Conservation (phyloP, 2,797 vertebrate genomes). For the Sternarchorhynchus goeldii region DNA sequence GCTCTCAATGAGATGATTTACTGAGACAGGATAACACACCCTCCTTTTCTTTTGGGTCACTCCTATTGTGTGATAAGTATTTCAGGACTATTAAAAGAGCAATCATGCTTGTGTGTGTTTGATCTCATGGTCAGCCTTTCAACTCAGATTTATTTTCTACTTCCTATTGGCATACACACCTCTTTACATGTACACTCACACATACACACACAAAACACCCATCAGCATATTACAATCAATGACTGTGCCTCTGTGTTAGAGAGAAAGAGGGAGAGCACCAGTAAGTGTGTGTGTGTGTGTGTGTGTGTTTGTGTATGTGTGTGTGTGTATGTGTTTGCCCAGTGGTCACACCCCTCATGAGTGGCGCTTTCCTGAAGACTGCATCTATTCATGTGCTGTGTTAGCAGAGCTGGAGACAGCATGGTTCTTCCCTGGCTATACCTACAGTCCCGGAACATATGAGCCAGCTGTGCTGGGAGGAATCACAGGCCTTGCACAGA, state of each 20-base stretch:
- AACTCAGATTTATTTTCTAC: constrained; percentile 14
- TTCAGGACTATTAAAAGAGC: not conserved
- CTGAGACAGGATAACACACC: not conserved
- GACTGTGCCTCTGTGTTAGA: too few species aligned
- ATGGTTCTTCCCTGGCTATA: not conserved
- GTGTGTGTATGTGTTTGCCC: constrained; percentile 62
- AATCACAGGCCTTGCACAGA: too few species aligned
- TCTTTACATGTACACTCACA: not conserved
- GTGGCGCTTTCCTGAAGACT: constrained; percentile 64
- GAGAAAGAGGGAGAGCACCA: too few species aligned
- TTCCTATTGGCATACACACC: not conserved
- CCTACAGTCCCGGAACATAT: not conserved
- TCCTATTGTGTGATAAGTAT: constrained; percentile 22
- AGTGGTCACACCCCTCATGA: constrained; percentile 65
- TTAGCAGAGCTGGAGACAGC: not conserved
- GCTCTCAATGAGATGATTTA: constrained; percentile 28
- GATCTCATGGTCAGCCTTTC: not conserved
- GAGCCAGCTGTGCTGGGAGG: not conserved
- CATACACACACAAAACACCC: not conserved
- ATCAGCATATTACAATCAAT: too few species aligned
- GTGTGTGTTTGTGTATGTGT: constrained; percentile 35
- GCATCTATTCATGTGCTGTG: constrained; percentile 21
- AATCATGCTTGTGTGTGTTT: constrained; percentile 1
- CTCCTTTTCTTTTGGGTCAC: constrained; percentile 11
- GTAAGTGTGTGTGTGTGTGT: constrained; percentile 14